These are phyloP conservation scores for Celastrina argiolus DNA, from an alignment of 2,888 invertebrate species.

Conservation along the genomic window DNA sequence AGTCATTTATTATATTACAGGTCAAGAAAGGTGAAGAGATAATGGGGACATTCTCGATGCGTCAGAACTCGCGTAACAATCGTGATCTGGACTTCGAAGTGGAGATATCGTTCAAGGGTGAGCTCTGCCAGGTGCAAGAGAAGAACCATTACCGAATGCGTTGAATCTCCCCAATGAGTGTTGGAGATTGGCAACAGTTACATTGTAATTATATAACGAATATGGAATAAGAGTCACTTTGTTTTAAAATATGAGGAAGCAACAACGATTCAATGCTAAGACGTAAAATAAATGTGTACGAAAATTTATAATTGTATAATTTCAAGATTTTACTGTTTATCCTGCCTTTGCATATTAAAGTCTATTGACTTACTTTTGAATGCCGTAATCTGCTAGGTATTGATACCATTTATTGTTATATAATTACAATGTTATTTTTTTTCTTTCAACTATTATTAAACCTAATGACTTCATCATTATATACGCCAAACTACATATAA, in stretches of 20 bases:
- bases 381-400: background rate
- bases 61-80: slow-evolving; percentile 97
- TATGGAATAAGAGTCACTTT: background rate
- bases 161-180: slow-evolving; percentile 63
- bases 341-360: background rate
- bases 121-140: slow-evolving; percentile 90
- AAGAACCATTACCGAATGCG: slow-evolving; percentile 94
- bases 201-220: slow-evolving; percentile 18
- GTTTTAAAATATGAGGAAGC: background rate
- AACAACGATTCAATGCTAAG: slow-evolving; percentile 7
- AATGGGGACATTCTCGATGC: slow-evolving; percentile 93
- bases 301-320: background rate
- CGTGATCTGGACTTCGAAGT: slow-evolving; percentile 98
- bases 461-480: background rate
- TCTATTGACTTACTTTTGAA: background rate
- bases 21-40: slow-evolving; percentile 96
- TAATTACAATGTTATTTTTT: slow-evolving; percentile 3
- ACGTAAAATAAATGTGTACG: background rate
- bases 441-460: background rate
- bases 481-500: background rate
- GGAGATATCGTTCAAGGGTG: slow-evolving; percentile 94
- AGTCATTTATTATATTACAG: slow-evolving; percentile 39
- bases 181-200: slow-evolving; percentile 16
- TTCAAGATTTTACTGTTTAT: background rate
- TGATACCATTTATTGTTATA: background rate